A percentile compares a stretch with the other conserved stretches of the same genome.
phyloP scores from a whole-genome alignment of 2,113 vertebrate species.

The Rhea pennata region DNA sequence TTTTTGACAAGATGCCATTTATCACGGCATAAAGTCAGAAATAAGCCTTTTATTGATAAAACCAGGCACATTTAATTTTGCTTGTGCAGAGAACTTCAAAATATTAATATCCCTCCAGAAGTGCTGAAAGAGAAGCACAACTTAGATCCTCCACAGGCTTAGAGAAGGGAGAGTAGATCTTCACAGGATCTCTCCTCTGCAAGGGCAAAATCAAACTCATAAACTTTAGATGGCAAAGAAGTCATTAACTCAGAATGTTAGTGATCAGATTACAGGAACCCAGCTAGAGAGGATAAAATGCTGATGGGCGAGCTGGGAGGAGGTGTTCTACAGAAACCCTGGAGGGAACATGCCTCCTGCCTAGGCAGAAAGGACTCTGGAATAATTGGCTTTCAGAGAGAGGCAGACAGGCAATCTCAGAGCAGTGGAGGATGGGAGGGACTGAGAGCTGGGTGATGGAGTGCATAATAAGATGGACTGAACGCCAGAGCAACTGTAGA shows the following conservation, averaged over 20 bases:
- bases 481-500: neutral
- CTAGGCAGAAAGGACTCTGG: neutral
- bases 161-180: neutral
- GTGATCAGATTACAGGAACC: neutral
- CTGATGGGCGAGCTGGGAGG: neutral
- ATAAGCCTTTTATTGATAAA: neutral
- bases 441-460: neutral
- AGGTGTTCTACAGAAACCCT: neutral
- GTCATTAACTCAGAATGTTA: neutral
- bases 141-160: neutral
- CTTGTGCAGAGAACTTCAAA: neutral
- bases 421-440: neutral
- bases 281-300: neutral
- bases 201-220: neutral
- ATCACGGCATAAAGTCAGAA: neutral
- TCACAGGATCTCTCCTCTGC: neutral
- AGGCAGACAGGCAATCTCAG: neutral
- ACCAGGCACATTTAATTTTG: neutral
- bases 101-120: neutral
- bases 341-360: neutral
- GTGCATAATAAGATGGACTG: neutral
- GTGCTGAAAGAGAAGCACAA: neutral
- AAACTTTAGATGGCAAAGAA: neutral
- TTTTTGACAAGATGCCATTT: neutral
- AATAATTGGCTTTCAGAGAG: accelerated